Percentiles rank a stretch among this genome's conserved stretches.
These are phyloP conservation scores for Isaurus tuberculatus DNA, from an alignment of 92 coral and sea anemone genomes.

Conservation along the genomic window DNA sequence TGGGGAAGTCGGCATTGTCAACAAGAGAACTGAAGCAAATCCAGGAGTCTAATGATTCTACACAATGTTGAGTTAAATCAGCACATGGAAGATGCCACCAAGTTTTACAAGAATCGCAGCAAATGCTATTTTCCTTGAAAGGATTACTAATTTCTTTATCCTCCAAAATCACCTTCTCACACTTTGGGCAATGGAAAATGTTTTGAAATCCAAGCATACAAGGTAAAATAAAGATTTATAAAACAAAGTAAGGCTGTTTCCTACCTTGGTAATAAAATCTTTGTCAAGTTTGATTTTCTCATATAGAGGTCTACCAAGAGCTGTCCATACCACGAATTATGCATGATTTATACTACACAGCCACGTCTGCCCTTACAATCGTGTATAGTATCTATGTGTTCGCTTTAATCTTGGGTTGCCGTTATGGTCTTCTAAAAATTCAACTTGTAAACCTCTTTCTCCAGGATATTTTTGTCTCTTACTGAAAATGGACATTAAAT, in stretches of 20 bases:
- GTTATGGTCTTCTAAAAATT: conserved; percentile 37
- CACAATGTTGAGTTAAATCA: conserved; percentile 12
- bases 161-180: conserved; percentile 2
- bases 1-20: conserved; percentile 27
- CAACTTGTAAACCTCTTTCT: conserved; percentile 14
- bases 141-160: not conserved
- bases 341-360: conserved; percentile 40
- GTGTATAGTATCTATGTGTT: conserved; percentile 35
- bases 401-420: conserved; percentile 27
- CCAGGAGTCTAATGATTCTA: conserved; percentile 27
- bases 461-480: not conserved
- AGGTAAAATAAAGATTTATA: conserved; percentile 12
- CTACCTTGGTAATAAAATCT: not conserved
- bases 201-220: conserved; percentile 1
- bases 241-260: conserved; percentile 5
- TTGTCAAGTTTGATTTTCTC: not conserved
- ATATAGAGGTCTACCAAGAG: conserved; percentile 29
- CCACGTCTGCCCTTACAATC: conserved; percentile 29
- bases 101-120: not conserved
- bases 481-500: conserved; percentile 44
- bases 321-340: conserved; percentile 51
- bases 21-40: conserved; percentile 29
- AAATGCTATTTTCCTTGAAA: not conserved
- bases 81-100: conserved; percentile 35
- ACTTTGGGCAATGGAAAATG: conserved; percentile 16